These are phyloP conservation scores for Athripsodes cinereus DNA, from an alignment of 2,888 invertebrate genomes.

Conservation along the genomic window DNA sequence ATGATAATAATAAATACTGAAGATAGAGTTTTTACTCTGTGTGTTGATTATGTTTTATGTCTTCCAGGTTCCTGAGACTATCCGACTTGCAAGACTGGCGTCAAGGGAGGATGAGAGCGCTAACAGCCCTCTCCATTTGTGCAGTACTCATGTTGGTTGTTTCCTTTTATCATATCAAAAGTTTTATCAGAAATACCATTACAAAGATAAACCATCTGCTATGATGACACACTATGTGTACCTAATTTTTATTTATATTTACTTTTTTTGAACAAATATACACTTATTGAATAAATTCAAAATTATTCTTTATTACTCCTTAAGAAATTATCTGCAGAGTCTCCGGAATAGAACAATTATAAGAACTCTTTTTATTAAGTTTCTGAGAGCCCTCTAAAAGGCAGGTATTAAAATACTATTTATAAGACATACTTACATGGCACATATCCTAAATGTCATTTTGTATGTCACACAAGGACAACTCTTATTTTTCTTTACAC, in stretches of 20 bases:
- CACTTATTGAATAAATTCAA: not conserved
- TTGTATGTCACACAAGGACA: too few species aligned
- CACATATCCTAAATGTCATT: too few species aligned
- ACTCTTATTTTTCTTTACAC: too few species aligned
- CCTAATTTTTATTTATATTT: not conserved
- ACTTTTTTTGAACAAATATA: not conserved
- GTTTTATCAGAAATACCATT: not conserved
- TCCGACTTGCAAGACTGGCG: conserved; percentile 23
- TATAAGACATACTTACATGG: too few species aligned
- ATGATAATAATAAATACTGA: too few species aligned
- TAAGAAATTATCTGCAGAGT: too few species aligned
- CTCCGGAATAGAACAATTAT: too few species aligned
- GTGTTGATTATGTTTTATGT: not conserved
- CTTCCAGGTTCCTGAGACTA: conserved; percentile 21
- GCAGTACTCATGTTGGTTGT: conserved; percentile 14
- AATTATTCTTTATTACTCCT: too few species aligned
- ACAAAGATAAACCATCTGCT: not conserved
- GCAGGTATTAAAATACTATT: too few species aligned
- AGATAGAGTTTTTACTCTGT: too few species aligned
- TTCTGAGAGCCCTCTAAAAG: too few species aligned
- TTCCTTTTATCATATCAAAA: conserved; percentile 17
- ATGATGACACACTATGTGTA: not conserved
- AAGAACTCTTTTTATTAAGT: too few species aligned
- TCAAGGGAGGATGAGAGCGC: conserved; percentile 15
- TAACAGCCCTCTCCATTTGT: conserved; percentile 15